Conservation (phyloP, 1,140 invertebrate genomes). For the Phthorimaea operculella region DNA sequence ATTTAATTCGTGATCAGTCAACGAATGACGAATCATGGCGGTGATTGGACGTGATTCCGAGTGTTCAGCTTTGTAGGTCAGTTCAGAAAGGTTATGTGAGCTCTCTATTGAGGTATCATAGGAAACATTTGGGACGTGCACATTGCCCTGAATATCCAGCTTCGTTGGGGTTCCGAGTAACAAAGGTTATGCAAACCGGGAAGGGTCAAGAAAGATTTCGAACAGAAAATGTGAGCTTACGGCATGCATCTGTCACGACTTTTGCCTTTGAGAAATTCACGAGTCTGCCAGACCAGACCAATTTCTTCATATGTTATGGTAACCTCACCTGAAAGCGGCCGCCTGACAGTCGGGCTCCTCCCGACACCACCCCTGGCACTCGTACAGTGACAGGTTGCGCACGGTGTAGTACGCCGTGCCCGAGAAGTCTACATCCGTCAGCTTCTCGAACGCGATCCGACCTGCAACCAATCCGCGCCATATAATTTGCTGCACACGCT, state of each 20-base stretch:
- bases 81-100: slow-evolving; percentile 10
- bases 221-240: too few relatives aligned
- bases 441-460: slow-evolving; percentile 90
- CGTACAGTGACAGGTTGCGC: slow-evolving; percentile 90
- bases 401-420: slow-evolving; percentile 94
- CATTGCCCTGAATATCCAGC: too few relatives aligned
- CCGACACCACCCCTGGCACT: slow-evolving; percentile 94
- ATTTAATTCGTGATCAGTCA: slow-evolving; percentile 52
- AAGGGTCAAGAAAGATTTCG: too few relatives aligned
- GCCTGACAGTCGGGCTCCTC: slow-evolving; percentile 92
- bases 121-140: too few relatives aligned
- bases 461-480: slow-evolving; percentile 58
- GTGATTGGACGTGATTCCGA: slow-evolving; percentile 30
- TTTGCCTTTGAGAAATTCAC: too few relatives aligned
- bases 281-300: too few relatives aligned
- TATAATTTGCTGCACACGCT: too few relatives aligned
- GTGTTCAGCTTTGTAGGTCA: slow-evolving; percentile 17
- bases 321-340: slow-evolving; percentile 81
- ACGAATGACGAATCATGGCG: slow-evolving; percentile 51
- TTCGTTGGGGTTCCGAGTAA: too few relatives aligned
- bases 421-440: slow-evolving; percentile 90
- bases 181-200: too few relatives aligned
- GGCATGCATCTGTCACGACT: too few relatives aligned
- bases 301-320: too few relatives aligned
- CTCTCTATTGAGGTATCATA: too few relatives aligned